phyloP scores from a whole-genome alignment of 2,113 vertebrate genomes.

The Percina caprodes region DNA sequence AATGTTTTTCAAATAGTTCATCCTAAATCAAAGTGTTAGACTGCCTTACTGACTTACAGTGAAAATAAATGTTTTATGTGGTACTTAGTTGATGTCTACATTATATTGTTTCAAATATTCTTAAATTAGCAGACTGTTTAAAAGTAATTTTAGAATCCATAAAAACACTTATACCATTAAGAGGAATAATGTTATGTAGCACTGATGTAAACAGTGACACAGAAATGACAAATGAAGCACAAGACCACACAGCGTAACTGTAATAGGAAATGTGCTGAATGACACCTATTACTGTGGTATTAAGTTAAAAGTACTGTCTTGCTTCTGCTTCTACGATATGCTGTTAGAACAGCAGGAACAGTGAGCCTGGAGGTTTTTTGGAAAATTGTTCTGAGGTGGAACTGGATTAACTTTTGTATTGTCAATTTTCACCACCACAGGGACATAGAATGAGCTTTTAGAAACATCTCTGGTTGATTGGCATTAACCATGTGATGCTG shows the following conservation, averaged over 20 bases:
- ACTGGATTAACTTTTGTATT: constrained; percentile 26
- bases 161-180: background rate
- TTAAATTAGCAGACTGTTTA: background rate
- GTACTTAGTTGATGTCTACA: background rate
- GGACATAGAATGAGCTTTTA: constrained; percentile 11
- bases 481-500: constrained; percentile 1
- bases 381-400: constrained; percentile 20
- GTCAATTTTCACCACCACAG: constrained; percentile 34
- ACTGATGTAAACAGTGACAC: background rate
- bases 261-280: background rate
- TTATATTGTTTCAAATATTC: background rate
- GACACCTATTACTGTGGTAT: constrained; percentile 1
- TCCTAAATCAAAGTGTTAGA: too few species aligned
- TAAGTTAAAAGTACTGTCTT: constrained; percentile 25
- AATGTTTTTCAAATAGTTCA: background rate
- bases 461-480: constrained; percentile 14
- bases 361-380: constrained; percentile 37
- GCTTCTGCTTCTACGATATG: constrained; percentile 16
- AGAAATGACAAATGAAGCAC: constrained; percentile 1
- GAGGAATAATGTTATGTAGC: background rate
- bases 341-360: constrained; percentile 21
- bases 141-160: background rate
- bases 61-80: background rate
- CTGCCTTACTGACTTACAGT: background rate
- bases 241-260: background rate